phyloP scores from a whole-genome alignment of 2,888 invertebrate genomes.

The Gandaritis pyraliata region DNA sequence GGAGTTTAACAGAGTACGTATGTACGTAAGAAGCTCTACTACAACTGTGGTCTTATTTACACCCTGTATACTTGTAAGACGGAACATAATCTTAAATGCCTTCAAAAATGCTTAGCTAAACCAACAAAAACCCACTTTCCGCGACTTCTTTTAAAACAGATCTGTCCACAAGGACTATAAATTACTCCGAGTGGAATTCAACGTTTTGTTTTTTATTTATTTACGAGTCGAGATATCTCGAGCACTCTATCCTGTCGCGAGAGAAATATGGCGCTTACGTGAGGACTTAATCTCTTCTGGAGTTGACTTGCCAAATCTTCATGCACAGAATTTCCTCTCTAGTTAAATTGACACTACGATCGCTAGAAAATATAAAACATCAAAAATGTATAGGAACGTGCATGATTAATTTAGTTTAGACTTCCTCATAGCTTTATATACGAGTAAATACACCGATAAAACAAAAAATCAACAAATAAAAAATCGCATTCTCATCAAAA shows the following conservation, averaged over 20 bases:
- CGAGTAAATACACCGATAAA: background rate
- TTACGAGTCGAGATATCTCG: conserved; percentile 55
- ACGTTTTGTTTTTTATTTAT: conserved; percentile 54
- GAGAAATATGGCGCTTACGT: conserved; percentile 68
- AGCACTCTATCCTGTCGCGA: conserved; percentile 45
- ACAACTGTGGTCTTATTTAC: too few relatives aligned
- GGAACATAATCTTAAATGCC: too few relatives aligned
- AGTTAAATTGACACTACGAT: too few relatives aligned
- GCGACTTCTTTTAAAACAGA: conserved; percentile 20
- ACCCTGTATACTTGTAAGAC: too few relatives aligned
- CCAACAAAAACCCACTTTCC: conserved; percentile 16
- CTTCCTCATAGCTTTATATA: too few relatives aligned
- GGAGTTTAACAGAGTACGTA: too few relatives aligned
- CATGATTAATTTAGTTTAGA: too few relatives aligned
- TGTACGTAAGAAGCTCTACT: too few relatives aligned
- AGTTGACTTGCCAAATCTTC: conserved; percentile 46
- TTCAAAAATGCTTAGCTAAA: conserved; percentile 3
- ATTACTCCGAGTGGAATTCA: conserved; percentile 31
- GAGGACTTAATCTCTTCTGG: conserved; percentile 67
- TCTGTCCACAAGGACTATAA: conserved; percentile 31
- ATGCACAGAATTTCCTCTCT: background rate
- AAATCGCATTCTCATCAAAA: conserved; percentile 9
- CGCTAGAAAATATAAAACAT: too few relatives aligned
- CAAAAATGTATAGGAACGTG: too few relatives aligned
- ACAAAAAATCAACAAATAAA: conserved; percentile 4